Conservation (phyloP, 2,888 invertebrate genomes). For the Arge pagana region DNA sequence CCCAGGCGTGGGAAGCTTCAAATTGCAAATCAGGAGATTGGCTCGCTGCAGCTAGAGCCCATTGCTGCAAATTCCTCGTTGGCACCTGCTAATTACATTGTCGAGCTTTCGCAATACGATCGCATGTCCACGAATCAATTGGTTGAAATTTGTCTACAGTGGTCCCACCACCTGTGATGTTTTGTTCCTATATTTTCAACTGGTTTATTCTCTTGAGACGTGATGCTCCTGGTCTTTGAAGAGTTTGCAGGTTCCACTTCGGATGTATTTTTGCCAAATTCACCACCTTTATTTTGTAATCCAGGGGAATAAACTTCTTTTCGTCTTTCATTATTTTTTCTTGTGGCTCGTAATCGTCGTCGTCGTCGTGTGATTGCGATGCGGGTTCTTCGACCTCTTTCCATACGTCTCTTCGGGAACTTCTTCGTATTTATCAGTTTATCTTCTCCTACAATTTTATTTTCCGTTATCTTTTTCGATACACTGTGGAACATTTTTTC, state of each 20-base stretch:
- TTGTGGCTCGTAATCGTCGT: slow-evolving; percentile 24
- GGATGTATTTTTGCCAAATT: slow-evolving; percentile 26
- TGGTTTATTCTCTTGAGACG: slow-evolving; percentile 25
- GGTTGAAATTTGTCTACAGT: slow-evolving; percentile 4
- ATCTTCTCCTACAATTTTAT: slow-evolving; percentile 23
- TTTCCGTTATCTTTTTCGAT: slow-evolving; percentile 23
- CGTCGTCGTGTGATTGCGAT: slow-evolving; percentile 18
- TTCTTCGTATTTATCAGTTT: slow-evolving; percentile 24
- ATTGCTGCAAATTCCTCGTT: slow-evolving; percentile 24
- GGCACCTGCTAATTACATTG: slow-evolving; percentile 18
- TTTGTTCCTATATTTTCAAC: slow-evolving; percentile 13
- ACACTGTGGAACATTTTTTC: slow-evolving; percentile 21
- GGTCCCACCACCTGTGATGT: slow-evolving; percentile 21
- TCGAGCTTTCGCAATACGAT: slow-evolving; percentile 20
- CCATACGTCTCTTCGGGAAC: slow-evolving; percentile 12
- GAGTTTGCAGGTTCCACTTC: slow-evolving; percentile 26
- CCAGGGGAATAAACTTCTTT: slow-evolving; percentile 5
- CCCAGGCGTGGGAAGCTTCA: neutral
- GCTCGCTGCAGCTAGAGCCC: neutral
- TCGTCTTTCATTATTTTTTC: slow-evolving; percentile 23
- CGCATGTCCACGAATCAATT: slow-evolving; percentile 15
- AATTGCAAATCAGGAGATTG: neutral
- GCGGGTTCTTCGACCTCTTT: slow-evolving; percentile 17
- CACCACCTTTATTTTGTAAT: slow-evolving; percentile 24
- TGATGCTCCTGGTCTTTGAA: slow-evolving; percentile 23